Evolutionary conservation across 2,888 invertebrate genomes (phyloP), one percentile per base, ranked within the genome.

Genomic region (Clitarchus hookeri): DNA sequence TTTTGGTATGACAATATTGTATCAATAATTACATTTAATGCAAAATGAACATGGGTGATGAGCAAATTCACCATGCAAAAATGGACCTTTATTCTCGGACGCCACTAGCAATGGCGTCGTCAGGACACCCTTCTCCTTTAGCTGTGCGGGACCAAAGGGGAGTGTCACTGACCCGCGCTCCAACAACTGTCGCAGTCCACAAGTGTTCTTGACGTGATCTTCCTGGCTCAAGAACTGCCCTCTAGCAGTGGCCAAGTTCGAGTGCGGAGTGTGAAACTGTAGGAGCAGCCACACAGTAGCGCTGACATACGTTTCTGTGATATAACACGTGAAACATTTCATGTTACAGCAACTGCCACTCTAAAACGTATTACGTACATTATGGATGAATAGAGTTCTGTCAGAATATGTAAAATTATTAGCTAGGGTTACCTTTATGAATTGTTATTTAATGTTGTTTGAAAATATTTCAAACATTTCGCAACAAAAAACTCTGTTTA

Each of bases 361-460:
- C 12, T 65, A 19, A 65, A 16, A 65, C 65, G 6, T 16, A 9
- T 23, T 65, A 65, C 65, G 23, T 65, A 65, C 65, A 65, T 23
- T 65, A 65, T 65, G 65, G 65, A 65, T 65, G 65, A 11, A 65
- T 23, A 65, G 19, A 0, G 65, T 65, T 65, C 65, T 65, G 65
- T 65, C 65, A 65, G 16, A 65, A 65, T 65, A 65, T 65, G 65
- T 65, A 65, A 65, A 65, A 65, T 65, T 65, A 65, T 65, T 65
- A 65, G 65, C 16, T 65, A 65, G 65, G 65, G 16, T 65, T 65
- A 65, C n/a, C 65, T 11, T 65, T 65, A 65, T 65, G 65, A 65
- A 65, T 65, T 65, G 65, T 65, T 65, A 65, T 65, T 65, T 65
- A 65, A 65, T 65, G 65, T 65, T 65, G 65, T 65, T 65, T 65